Percentiles rank a stretch among this genome's conserved stretches.
Evolutionary conservation across 1,140 invertebrate species (phyloP).

Genomic region (Tigriopus japonicus): DNA sequence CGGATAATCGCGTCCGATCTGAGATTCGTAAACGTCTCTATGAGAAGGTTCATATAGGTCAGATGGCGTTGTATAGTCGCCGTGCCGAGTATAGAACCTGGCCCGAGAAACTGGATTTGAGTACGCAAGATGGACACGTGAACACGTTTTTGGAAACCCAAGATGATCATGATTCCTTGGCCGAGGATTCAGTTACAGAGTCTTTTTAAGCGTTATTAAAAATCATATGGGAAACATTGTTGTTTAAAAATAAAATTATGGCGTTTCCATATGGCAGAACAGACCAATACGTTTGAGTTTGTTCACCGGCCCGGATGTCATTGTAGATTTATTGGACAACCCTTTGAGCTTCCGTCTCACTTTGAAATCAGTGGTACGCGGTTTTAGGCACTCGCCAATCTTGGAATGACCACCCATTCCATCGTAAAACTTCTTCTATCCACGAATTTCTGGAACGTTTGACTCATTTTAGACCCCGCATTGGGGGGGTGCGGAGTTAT

Average conservation of each 20-base stretch:
- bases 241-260: background rate
- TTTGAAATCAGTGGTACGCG: background rate
- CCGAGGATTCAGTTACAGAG: no score
- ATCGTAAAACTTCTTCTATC: constrained; percentile 5
- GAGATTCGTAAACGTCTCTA: no score
- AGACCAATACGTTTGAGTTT: background rate
- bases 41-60: no score
- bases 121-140: no score
- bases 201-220: no score
- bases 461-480: background rate
- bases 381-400: background rate
- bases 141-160: no score
- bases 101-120: no score
- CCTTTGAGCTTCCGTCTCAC: background rate
- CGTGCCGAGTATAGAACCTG: no score
- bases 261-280: constrained; percentile 6
- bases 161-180: no score
- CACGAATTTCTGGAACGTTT: background rate
- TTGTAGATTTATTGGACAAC: background rate
- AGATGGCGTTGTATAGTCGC: no score
- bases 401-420: constrained; percentile 5
- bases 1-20: no score
- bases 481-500: background rate
- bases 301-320: background rate
- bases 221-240: no score